Conservation (phyloP, 2,113 vertebrate species). For the Notarius quadriscutis region DNA sequence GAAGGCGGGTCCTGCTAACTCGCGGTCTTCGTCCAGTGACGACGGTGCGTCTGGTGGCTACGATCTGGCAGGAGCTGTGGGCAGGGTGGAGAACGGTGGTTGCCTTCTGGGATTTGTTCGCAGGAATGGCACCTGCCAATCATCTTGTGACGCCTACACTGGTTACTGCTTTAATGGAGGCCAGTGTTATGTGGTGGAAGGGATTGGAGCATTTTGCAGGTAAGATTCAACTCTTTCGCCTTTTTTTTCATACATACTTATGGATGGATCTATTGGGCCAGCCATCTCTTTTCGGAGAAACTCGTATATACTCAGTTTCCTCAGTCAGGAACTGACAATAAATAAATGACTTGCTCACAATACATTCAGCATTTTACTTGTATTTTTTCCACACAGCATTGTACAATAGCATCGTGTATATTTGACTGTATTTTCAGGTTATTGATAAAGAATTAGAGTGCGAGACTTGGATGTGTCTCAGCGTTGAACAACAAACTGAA, state of each 20-base stretch:
- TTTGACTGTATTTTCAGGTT: too few relatives aligned
- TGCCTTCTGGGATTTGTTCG: conserved; percentile 76
- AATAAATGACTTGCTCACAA: too few relatives aligned
- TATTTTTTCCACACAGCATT: too few relatives aligned
- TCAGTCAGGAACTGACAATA: too few relatives aligned
- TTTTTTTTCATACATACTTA: background rate
- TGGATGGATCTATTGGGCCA: too few relatives aligned
- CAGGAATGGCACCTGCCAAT: conserved; percentile 79
- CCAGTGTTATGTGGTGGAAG: conserved; percentile 84
- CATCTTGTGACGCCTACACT: conserved; percentile 76
- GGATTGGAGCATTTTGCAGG: conserved; percentile 83
- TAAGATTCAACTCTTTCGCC: conserved; percentile 59
- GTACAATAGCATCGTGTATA: background rate
- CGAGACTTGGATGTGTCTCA: background rate
- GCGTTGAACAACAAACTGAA: background rate
- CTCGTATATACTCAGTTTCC: background rate
- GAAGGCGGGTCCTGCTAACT: conserved; percentile 59
- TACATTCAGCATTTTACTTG: too few relatives aligned
- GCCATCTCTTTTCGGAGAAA: too few relatives aligned
- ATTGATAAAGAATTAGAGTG: background rate
- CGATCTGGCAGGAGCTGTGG: background rate
- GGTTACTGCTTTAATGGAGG: conserved; percentile 86
- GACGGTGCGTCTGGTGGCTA: conserved; percentile 22
- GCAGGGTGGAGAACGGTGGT: conserved; percentile 29
- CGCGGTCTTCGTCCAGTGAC: conserved; percentile 25